Percentiles rank a stretch among this genome's conserved stretches.
These are phyloP conservation scores for Ellobium chinense DNA, from an alignment of 2,888 invertebrate genomes.

Conservation along the genomic window DNA sequence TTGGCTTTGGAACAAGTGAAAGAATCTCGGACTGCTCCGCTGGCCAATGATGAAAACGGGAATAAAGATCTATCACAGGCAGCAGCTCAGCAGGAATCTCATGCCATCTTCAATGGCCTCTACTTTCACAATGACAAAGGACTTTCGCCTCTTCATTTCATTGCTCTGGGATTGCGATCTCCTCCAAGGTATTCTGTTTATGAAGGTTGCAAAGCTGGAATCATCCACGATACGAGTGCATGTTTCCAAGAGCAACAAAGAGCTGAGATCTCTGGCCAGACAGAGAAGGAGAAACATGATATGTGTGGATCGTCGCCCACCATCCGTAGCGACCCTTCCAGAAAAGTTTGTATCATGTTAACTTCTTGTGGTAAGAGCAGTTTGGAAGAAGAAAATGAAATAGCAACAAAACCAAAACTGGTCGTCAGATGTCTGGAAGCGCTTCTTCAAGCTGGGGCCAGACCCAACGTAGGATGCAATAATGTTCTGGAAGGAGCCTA, in stretches of 20 bases:
- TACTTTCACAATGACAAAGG: constrained; percentile 7
- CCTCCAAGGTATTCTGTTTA: constrained; percentile 6
- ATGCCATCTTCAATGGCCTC: not conserved
- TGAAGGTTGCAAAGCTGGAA: not conserved
- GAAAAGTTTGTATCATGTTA: not conserved
- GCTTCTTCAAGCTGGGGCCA: constrained; percentile 28
- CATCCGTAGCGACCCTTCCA: not conserved
- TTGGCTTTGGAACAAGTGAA: constrained; percentile 24
- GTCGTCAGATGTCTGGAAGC: constrained; percentile 10
- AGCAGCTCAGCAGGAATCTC: not conserved
- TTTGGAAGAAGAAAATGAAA: not conserved
- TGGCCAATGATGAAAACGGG: not conserved
- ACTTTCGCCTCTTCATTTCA: constrained; percentile 35
- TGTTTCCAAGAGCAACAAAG: not conserved
- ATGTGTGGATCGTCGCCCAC: not conserved
- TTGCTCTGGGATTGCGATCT: constrained; percentile 37
- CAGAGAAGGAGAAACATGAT: too few relatives aligned
- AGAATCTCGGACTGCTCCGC: not conserved
- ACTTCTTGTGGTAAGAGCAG: not conserved
- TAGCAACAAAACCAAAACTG: not conserved
- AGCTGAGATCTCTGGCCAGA: not conserved
- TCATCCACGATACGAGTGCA: constrained; percentile 20
- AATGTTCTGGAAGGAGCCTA: not conserved
- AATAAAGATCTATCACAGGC: too few relatives aligned
- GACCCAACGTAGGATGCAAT: not conserved